Conservation (phyloP, 1,140 invertebrate species). For the Tetramorium simillimum region DNA sequence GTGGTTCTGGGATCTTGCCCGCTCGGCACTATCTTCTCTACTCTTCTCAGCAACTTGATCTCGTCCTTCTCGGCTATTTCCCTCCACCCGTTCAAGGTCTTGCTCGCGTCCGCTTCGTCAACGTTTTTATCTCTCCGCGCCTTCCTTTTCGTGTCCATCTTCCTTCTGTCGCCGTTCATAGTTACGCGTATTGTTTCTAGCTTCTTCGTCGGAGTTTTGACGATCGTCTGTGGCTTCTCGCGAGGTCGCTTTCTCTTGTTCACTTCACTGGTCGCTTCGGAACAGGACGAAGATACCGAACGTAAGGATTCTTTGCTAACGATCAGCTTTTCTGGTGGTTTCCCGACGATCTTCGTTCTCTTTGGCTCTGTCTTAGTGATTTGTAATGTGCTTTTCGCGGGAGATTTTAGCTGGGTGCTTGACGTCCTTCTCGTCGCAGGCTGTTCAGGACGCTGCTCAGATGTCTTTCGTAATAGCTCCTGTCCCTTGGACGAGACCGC, state of each 20-base stretch:
- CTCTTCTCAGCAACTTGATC: neutral
- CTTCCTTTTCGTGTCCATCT: constrained; percentile 75
- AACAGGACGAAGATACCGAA: constrained; percentile 28
- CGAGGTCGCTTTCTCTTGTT: constrained; percentile 68
- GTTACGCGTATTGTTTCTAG: constrained; percentile 69
- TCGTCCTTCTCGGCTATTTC: neutral
- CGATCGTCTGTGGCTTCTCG: constrained; percentile 74
- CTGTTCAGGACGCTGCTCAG: neutral
- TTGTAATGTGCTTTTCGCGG: neutral
- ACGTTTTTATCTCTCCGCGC: constrained; percentile 70
- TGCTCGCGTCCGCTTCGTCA: constrained; percentile 63
- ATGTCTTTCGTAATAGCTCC: constrained; percentile 80
- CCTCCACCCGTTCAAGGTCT: constrained; percentile 57
- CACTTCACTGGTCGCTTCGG: constrained; percentile 28
- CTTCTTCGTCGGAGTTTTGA: constrained; percentile 71
- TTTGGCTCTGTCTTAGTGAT: neutral
- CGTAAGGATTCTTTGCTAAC: constrained; percentile 50
- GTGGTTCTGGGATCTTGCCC: constrained; percentile 5
- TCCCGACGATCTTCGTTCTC: constrained; percentile 2
- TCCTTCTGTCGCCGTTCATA: constrained; percentile 71
- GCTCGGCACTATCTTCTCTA: constrained; percentile 33
- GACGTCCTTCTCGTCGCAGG: constrained; percentile 6
- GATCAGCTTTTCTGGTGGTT: constrained; percentile 26
- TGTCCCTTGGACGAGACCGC: constrained; percentile 84
- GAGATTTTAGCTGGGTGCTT: constrained; percentile 42